Base-by-base conservation (phyloP, 2,888 invertebrate genomes). In the Sepioteuthis lessoniana region DNA sequence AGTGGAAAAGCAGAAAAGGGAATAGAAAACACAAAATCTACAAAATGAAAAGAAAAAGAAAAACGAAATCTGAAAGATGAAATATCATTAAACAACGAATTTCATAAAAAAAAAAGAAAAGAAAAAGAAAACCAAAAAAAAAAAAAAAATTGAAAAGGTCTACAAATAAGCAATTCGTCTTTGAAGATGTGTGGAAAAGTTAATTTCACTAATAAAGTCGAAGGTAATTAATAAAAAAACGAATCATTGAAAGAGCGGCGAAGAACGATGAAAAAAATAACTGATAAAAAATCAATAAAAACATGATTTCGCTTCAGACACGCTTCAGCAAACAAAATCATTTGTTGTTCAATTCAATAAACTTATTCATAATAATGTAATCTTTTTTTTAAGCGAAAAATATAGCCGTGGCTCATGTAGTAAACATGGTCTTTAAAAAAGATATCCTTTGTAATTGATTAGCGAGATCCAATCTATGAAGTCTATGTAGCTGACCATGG, bases 141-240 rank as follows among this genome's bases (percentile, higher is more conserved):
- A 31, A 1, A 76, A 76, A n/a, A 76, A 76, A 10, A n/a, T 13
- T 76, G n/a, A 10, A 76, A 76, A 76, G n/a, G 76, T 76, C 76
- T 76, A 76, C 76, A 76, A 76, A 76, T 76, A 76, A 76, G 76
- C 76, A 76, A 76, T 76, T n/a, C 19, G 76, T 76, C 76, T 76
- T 76, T 76, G 76, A 76, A n/a, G 76, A n/a, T 76, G 76, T 76
- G 76, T 76, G 76, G 76, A 76, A 76, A 76, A 76, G 76, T 76
- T 76, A 76, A 76, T 76, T 76, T 76, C 76, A n/a, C 76, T 76
- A 76, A 76, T 76, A 76, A 76, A 76, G 76, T 76, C 76, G 76
- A 76, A 76, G n/a, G 76, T 76, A 76, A 76, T 76, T 76, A 76
- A 76, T 76, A 76, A 76, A 76, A n/a, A 76, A n/a, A 76, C 76